phyloP scores from a whole-genome alignment of 2,113 vertebrate genomes.

The Stictonetta naevosa region DNA sequence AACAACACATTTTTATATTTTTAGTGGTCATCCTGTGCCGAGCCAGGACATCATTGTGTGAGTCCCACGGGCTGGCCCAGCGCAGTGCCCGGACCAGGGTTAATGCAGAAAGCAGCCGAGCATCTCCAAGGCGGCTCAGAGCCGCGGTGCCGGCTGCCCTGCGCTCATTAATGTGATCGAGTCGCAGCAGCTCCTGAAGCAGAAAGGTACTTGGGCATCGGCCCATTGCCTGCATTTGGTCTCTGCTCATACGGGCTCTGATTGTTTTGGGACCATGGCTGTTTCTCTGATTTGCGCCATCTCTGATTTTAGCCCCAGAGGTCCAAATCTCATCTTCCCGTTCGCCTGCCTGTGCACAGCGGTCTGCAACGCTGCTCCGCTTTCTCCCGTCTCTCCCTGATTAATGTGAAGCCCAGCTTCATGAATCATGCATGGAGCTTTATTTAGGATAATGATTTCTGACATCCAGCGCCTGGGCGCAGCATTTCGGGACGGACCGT shows the following conservation, averaged over 20 bases:
- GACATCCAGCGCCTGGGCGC: slow-evolving; percentile 59
- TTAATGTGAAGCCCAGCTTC: slow-evolving; percentile 20
- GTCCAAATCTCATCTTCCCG: neutral
- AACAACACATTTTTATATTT: neutral
- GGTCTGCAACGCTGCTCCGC: neutral
- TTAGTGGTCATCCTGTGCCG: neutral
- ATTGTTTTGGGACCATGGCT: neutral
- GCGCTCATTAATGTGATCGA: neutral
- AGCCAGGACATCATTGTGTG: neutral
- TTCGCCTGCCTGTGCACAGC: neutral
- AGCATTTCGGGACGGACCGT: slow-evolving; percentile 48
- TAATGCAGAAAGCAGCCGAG: neutral
- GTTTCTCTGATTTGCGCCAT: neutral
- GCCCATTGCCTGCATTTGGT: neutral
- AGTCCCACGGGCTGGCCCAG: neutral
- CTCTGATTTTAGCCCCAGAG: neutral
- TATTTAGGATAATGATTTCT: slow-evolving; percentile 70
- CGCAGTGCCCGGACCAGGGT: neutral
- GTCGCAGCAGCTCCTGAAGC: slow-evolving; percentile 23
- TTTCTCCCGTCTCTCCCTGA: slow-evolving; percentile 20
- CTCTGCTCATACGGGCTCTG: neutral
- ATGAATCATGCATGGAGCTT: slow-evolving; percentile 58
- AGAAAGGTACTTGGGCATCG: slow-evolving; percentile 1
- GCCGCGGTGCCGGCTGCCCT: neutral
- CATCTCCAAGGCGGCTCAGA: neutral